Base-by-base conservation (phyloP, 1,140 invertebrate genomes). In the Sarcophaga peregrina region DNA sequence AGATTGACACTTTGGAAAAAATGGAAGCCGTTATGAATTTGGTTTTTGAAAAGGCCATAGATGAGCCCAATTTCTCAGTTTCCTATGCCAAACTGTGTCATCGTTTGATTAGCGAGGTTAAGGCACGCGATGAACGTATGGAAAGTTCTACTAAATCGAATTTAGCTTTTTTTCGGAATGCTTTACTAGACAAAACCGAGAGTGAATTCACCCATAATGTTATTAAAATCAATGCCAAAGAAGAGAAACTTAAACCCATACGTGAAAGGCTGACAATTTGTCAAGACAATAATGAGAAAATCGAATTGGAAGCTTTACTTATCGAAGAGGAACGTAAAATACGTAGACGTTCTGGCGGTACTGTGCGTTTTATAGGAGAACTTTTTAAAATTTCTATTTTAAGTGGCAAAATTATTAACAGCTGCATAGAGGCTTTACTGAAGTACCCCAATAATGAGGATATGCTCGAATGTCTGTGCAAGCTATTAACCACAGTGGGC, bases 11-110 rank as follows among this genome's bases (percentile, higher is more conserved):
- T 5, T 93, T 93, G 81, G 94, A 95, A 48, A 93, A 95, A 85
- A 91, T 98, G 45, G 93, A 95, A 84, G 95, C 94, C 83, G 96
- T 98, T 13, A 98, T 98, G 86, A 93, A 96, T 89, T 92, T 99
- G 82, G 95, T 98, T 3, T 98, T 98, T 91, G 96, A 98, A 89
- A 98, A 98, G 91, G 97, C 97, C 50, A 95, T 98, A 47, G 96
- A 97, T 91, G 97, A 99, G 90, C 97, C 97, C 3, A 96, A 94
- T 87, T 99, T 98, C 88, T 96, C 96, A 7, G 94, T 95, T 46
- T 95, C 95, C 0, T 99, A 99, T 92, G 97, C 97, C 1, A 92
- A 94, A 62, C 94, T 99, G 92, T 96, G 95, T 86, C 93, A 93
- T 88, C 93, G 94, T 86, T 90, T 95, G 5, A 87, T 88, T 9